These are phyloP conservation scores for Oxygymnocypris stewartii DNA, from an alignment of 2,113 vertebrate genomes.

Conservation along the genomic window DNA sequence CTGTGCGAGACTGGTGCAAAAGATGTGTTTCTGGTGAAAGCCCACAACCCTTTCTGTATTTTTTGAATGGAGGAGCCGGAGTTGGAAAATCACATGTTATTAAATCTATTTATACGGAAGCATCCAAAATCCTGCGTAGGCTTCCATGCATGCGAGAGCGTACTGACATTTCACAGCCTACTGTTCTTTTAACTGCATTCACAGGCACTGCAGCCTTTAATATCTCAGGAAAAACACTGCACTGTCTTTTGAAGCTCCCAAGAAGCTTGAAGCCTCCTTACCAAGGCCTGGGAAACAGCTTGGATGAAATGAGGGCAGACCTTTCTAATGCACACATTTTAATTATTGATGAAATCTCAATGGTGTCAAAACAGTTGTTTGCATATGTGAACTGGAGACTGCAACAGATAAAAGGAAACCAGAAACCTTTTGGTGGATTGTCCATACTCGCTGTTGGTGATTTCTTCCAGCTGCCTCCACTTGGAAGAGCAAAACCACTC, in stretches of 20 bases:
- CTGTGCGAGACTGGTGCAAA: slow-evolving; percentile 31
- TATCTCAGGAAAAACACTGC: slow-evolving; percentile 36
- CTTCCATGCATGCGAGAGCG: slow-evolving; percentile 11
- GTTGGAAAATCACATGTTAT: slow-evolving; percentile 52
- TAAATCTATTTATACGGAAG: slow-evolving; percentile 54
- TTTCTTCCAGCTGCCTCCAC: slow-evolving; percentile 50
- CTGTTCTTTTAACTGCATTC: slow-evolving; percentile 42
- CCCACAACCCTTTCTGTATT: slow-evolving; percentile 45
- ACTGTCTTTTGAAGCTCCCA: slow-evolving; percentile 16
- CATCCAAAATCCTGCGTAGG: slow-evolving; percentile 33
- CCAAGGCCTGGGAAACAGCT: slow-evolving; percentile 46
- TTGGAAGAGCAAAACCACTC: slow-evolving; percentile 41
- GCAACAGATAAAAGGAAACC: slow-evolving; percentile 49
- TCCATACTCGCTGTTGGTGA: slow-evolving; percentile 53
- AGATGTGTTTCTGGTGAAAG: slow-evolving; percentile 10
- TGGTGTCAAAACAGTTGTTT: slow-evolving; percentile 56
- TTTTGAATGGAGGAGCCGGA: slow-evolving; percentile 48
- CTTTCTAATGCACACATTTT: slow-evolving; percentile 49
- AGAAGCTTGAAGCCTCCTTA: slow-evolving; percentile 47
- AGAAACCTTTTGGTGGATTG: slow-evolving; percentile 52
- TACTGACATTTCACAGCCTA: slow-evolving; percentile 46
- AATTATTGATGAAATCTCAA: slow-evolving; percentile 51
- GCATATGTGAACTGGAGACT: slow-evolving; percentile 51
- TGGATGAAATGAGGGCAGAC: slow-evolving; percentile 35
- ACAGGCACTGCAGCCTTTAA: slow-evolving; percentile 39